phyloP scores from a whole-genome alignment of 2,113 vertebrate genomes.

The Cebidichthys violaceus region DNA sequence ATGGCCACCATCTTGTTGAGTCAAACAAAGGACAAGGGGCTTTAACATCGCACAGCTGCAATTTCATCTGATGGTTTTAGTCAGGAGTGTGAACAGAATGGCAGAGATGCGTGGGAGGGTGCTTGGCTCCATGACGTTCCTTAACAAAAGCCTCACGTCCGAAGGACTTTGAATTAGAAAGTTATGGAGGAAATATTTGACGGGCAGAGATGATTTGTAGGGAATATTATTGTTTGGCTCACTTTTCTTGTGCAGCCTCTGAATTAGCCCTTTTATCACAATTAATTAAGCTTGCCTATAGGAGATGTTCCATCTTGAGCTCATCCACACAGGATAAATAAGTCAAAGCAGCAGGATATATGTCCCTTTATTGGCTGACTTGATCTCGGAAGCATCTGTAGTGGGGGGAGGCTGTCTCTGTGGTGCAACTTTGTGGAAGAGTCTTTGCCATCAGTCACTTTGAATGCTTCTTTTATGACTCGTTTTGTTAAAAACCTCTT shows the following conservation, averaged over 20 bases:
- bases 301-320: constrained; percentile 87
- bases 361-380: constrained; percentile 87
- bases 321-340: constrained; percentile 86
- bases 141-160: constrained; percentile 82
- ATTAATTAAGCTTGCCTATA: constrained; percentile 87
- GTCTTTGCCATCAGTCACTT: constrained; percentile 84
- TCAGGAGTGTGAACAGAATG: constrained; percentile 43
- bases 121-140: constrained; percentile 53
- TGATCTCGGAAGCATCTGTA: constrained; percentile 84
- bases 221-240: constrained; percentile 84
- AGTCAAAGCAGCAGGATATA: constrained; percentile 85
- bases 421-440: constrained; percentile 81
- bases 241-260: constrained; percentile 78
- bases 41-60: constrained; percentile 45
- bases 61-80: constrained; percentile 52
- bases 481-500: constrained; percentile 89
- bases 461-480: constrained; percentile 85
- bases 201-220: constrained; percentile 82
- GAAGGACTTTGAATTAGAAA: constrained; percentile 82
- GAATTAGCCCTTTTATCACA: constrained; percentile 88
- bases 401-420: constrained; percentile 69
- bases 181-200: constrained; percentile 86
- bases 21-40: constrained; percentile 62
- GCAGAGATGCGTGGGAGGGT: constrained; percentile 58
- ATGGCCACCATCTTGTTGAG: constrained; percentile 60